Evolutionary conservation across 2,888 invertebrate genomes (phyloP), one percentile per base, ranked within the genome.

Genomic region (Heliconius aoede): DNA sequence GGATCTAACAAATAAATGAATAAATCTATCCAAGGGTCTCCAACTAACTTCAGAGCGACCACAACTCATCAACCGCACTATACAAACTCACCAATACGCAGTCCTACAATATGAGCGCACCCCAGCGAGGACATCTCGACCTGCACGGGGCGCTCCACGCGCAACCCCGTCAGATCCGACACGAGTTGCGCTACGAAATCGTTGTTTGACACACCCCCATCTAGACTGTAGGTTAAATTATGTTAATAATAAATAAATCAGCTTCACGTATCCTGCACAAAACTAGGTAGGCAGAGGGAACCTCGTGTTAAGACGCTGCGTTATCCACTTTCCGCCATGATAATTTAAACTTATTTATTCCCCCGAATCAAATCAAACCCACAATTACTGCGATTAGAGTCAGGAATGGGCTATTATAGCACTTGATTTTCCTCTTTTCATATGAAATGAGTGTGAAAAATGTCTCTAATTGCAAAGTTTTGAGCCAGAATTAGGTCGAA

Each of bases 131-230:
- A 97, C 95, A 97, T 97, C 90, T 99, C 98, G 0, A 96, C 93
- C 79, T 96, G 96, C 0, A 90, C 88, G 0, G 97, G 95, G 55
- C 99, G 95, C 87, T 98, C 97, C 7, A 99, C 97, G 0, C 93
- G 88, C 73, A 97, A 89, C 0, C 96, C 96, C 0, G 97, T 97
- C 74, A 98, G 93, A 88, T 99, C 98, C 0, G 99, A 96, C 81
- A 99, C 95, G 77, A 98, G 91, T 89, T 99, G 99, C 83, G 98
- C 96, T 64, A 99, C 95, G 87, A 99, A 99, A 90, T 98, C 96
- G 89, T 99, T 99, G 80, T 96, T 96, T 0, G 98, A 97, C n/a
- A 99, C 98, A n/a, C 99, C 99, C 4, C 99, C 99, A 89, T 99
- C 98, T 78, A 98, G 95, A 85, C 99, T 99, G 89, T n/a, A n/a